Base-by-base conservation (phyloP, 2,113 vertebrate species). In the Loxodonta africana region DNA sequence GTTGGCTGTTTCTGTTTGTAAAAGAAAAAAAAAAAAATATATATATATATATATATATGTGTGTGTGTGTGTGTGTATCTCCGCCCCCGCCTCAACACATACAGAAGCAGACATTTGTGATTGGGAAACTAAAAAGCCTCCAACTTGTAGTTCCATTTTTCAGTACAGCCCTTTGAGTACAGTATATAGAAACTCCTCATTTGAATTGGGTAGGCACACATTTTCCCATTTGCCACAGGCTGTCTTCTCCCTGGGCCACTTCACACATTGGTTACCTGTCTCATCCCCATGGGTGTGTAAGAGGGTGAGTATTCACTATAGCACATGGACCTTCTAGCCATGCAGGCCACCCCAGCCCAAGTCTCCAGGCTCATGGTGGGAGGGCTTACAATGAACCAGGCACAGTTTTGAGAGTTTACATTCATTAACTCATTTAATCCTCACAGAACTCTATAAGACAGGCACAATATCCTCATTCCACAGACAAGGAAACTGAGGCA, bases 211-310 rank as follows among this genome's bases (percentile, higher is more conserved):
- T 44, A 3, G 80, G 74, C 57, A 69, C 73, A 26, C 0, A 9
- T 65, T 46, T 37, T 33, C 37, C 37, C 30, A 5, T 41, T 2
- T 5, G 10, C 23, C n/a, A 48, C 6, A 41, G 26, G 63, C 41
- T 44, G 30, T 37, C 18, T 5, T 1, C 25, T 37, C 12, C 21
- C 57, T 33, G 21, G 23, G 65, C 30, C 46, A 3, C 46, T 48
- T 53, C 10, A 12, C 62, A 10, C n/a, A 0, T 2, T 2, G 78
- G 21, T 21, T 88, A 23, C 62, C 57, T 51, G 28, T 26, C 20
- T 30, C 2, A 37, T 90, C 25, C 30, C 53, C 1, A 6, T 3
- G 63, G 80, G 30, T 1, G 0, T 18, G 10, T 1, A 20, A 23
- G 20, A 51, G 53, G 41, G 15, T 37, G 57, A 44, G n/a, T 17